A percentile compares a stretch with the other conserved stretches of the same genome.
Conservation (phyloP, 1,140 invertebrate species). For the Amphibalanus amphitrite region DNA sequence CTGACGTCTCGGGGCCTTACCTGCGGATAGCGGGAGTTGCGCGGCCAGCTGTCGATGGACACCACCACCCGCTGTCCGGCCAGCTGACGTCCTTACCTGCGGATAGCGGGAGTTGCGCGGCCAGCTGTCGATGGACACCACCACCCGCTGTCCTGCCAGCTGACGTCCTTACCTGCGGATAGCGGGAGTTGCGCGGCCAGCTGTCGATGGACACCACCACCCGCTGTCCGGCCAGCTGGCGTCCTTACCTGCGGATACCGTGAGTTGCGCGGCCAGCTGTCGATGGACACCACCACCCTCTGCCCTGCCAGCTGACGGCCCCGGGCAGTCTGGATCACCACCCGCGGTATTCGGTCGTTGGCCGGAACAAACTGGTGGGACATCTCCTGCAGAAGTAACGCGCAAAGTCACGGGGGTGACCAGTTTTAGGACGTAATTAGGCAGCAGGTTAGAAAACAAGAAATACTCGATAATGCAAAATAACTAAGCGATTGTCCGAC, state of each 20-base stretch:
- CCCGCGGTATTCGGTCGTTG: conserved; percentile 73
- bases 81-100: conserved; percentile 57
- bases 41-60: conserved; percentile 80
- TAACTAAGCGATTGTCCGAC: conserved; percentile 4
- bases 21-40: conserved; percentile 55
- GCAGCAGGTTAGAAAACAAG: too few species aligned
- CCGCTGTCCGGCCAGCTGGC: too few species aligned
- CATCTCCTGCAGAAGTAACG: conserved; percentile 34
- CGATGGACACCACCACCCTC: conserved; percentile 77
- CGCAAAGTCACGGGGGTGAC: too few species aligned
- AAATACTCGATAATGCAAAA: too few species aligned
- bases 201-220: too few species aligned
- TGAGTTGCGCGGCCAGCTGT: conserved; percentile 77
- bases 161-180: too few species aligned
- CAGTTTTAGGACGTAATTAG: too few species aligned
- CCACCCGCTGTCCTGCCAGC: too few species aligned
- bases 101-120: too few species aligned
- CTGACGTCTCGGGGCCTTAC: too few species aligned
- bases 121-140: too few species aligned
- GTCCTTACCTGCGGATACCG: conserved; percentile 47
- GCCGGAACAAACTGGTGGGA: conserved; percentile 76
- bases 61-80: conserved; percentile 73
- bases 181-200: too few species aligned
- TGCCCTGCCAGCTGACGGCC: conserved; percentile 59
- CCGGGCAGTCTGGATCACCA: conserved; percentile 81